Evolutionary conservation across 2,113 vertebrate genomes (phyloP), one percentile per base, ranked within the genome.

Genomic region (Pteruthius melanotis): DNA sequence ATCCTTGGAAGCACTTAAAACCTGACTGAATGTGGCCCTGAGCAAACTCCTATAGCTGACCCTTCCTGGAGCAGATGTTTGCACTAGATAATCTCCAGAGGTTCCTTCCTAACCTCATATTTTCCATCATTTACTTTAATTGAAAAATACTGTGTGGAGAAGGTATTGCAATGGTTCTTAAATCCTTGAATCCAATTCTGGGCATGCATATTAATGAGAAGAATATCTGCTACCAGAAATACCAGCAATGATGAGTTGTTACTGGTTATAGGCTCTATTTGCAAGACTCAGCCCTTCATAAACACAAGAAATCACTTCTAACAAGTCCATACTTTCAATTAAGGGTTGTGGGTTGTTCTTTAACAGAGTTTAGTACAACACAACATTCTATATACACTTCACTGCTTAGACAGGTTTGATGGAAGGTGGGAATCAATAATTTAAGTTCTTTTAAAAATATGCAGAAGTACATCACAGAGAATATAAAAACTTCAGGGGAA

Each of bases 391-490:
- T 53, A 83, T 65, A 71, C 91, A 95, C 89, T 95, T 90, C 87
- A 90, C 30, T 92, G 90, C 74, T 83, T 95, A 94, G 92, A 95
- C 93, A 94, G 78, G 54, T 95, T 96, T 95, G 94, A 96, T 86
- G 87, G 91, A 95, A 95, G 90, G 66, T 86, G 40, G 37, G 65
- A 92, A 97, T 95, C 76, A 97, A 97, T 96, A 96, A 97, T 96
- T 95, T 79, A 97, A 75, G 69, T 95, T 95, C 68, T 88, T 97
- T 95, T 90, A 97, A 95, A 97, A 96, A 96, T 96, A 95, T 93
- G 90, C 96, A 47, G 89, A 95, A 96, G 95, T 90, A 95, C 94
- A 90, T 96, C 95, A 96, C 89, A 95, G 66, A 94, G 95, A 94
- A 92, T 97, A 94, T 86, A 50, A 94, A 97, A 97, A 95, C 96